A percentile compares a stretch with the other conserved stretches of the same genome.
Evolutionary conservation across 2,113 vertebrate genomes (phyloP).

Genomic region (Cavia porcellus): DNA sequence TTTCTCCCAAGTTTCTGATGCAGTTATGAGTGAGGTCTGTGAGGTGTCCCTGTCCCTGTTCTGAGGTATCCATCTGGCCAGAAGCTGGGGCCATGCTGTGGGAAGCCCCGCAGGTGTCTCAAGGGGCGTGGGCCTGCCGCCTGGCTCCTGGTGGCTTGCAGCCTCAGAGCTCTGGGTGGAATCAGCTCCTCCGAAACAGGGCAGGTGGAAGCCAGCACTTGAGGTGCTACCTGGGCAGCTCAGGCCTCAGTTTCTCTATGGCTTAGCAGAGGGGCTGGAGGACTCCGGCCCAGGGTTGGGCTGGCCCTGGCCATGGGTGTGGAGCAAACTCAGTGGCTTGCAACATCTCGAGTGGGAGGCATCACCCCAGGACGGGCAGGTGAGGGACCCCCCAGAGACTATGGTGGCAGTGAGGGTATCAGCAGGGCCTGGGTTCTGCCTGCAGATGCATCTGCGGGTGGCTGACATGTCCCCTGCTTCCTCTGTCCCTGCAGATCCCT

Average conservation of each 20-base stretch:
- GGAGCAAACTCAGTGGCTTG: too few species aligned
- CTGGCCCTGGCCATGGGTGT: not conserved
- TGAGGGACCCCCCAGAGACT: too few species aligned
- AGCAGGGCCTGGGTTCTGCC: not conserved
- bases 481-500: conserved; percentile 90
- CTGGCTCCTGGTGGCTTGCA: not conserved
- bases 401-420: accelerated
- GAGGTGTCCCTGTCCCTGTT: not conserved
- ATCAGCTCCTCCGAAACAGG: not conserved
- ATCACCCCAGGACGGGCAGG: accelerated
- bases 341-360: not conserved
- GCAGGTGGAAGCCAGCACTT: accelerated
- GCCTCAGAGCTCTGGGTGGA: not conserved
- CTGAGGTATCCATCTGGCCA: not conserved
- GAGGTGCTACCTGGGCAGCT: not conserved
- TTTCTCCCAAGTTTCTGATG: not conserved
- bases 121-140: not conserved
- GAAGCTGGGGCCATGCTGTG: accelerated
- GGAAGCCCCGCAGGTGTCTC: accelerated
- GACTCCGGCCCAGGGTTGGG: accelerated
- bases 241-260: not conserved
- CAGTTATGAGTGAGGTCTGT: accelerated
- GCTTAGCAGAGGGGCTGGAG: not conserved
- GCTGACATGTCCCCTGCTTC: accelerated
- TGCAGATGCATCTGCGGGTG: not conserved